Conservation (phyloP, 2,797 vertebrate species). For the Iguana delicatissima region DNA sequence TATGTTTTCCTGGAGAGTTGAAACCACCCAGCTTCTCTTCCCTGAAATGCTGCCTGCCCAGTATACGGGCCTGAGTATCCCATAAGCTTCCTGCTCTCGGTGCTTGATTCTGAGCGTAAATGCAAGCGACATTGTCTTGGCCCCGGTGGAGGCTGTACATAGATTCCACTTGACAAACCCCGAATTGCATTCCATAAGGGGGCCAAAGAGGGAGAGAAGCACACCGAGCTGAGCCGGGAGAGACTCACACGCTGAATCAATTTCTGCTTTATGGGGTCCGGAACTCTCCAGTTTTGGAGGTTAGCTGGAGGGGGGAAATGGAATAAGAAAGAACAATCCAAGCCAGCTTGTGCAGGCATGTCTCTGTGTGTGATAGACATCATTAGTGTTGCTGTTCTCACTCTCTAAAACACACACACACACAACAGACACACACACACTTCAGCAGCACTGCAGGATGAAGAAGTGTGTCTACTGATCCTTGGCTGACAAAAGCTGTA, state of each 20-base stretch:
- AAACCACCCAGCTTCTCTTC: neutral
- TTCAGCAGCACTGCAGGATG: neutral
- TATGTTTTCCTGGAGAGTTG: no score
- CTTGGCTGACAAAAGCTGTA: neutral
- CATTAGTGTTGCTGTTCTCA: conserved; percentile 10
- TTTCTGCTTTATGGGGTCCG: conserved; percentile 4
- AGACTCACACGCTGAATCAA: neutral
- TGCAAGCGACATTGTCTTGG: neutral
- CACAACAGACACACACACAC: neutral
- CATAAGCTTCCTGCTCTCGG: no score
- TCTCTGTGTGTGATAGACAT: conserved; percentile 1
- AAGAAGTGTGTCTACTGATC: neutral
- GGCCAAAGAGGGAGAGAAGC: neutral
- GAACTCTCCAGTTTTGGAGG: neutral
- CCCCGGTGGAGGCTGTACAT: neutral
- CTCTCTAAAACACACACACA: neutral
- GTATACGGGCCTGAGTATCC: neutral
- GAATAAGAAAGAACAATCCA: neutral
- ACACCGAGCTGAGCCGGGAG: neutral
- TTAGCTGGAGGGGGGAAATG: neutral
- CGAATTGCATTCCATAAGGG: neutral
- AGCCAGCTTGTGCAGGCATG: neutral
- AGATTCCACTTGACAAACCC: neutral
- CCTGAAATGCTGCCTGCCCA: no score
- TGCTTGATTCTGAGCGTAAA: neutral